Evolutionary conservation across 2,888 invertebrate genomes (phyloP), one percentile per base, ranked within the genome.

Genomic region (Parelbella ahira): DNA sequence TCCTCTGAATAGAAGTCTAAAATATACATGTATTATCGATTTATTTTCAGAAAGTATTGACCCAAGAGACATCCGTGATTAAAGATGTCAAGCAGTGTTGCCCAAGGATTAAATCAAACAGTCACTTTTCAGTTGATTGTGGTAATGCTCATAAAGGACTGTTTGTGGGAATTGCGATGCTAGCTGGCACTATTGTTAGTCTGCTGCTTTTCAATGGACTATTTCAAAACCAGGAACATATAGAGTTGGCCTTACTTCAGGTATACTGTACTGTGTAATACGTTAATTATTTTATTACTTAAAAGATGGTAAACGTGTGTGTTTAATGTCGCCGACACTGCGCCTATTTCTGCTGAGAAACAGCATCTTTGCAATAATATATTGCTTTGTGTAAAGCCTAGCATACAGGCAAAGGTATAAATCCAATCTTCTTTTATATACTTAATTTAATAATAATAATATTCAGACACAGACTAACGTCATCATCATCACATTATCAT

Each of bases 171-270:
- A 90, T 93, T 30, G 82, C 92, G 4, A 88, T 92, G 6, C 86
- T 93, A 2, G 92, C 93, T 1, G 89, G 92, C 2, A 92, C 93
- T 21, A 90, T 92, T 52, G 90, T 93, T 56, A 91, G 91, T 49
- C 87, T 93, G 15, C 92, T 93, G 64, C 84, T 93, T 44, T 93
- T 93, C 68, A 93, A 92, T 60, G 93, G 93, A 7, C 81, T 94
- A 9, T 90, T 83, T 44, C 78, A 86, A 21, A 80, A 83, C 37
- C 53, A 68, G 28, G 83, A 89, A 44, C 89, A 89, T 51, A 82
- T 84, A 38, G 83, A 89, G 10, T 72, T 90, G 25, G 91, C 92
- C n/a, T 76, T 92, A 30, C 68, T 91, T 19, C 90, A 91, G 69
- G 91, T 91, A 50, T 15, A 15, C 15, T 15, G 4, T 15, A 15